These are phyloP conservation scores for Leptatherina wallacei DNA, from an alignment of 2,797 vertebrate species.

Conservation along the genomic window DNA sequence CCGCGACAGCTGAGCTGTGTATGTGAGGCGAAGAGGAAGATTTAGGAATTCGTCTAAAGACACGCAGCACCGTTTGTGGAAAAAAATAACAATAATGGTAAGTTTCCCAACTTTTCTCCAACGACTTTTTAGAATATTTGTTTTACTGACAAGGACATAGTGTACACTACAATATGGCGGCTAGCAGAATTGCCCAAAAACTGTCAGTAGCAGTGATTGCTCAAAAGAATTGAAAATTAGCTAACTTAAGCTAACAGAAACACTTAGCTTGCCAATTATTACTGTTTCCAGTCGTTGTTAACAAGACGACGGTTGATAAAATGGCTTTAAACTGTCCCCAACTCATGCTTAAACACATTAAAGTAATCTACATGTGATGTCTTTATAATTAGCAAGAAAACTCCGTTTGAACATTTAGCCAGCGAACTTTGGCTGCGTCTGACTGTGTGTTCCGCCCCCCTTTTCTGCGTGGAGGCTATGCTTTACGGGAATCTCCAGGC, in stretches of 20 bases:
- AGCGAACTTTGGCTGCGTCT: conserved; percentile 57
- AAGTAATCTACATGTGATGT: not conserved
- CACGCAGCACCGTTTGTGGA: conserved; percentile 55
- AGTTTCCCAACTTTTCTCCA: conserved; percentile 37
- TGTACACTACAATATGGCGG: fast-evolving
- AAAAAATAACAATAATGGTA: conserved; percentile 67
- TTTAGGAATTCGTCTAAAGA: conserved; percentile 76
- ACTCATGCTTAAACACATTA: not conserved
- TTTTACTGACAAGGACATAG: fast-evolving
- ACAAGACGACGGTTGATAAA: not conserved
- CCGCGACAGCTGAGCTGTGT: conserved; percentile 31
- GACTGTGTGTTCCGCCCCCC: conserved; percentile 49
- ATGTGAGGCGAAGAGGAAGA: conserved; percentile 52
- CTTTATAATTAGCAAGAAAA: not conserved
- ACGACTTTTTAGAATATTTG: not conserved
- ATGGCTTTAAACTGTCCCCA: not conserved
- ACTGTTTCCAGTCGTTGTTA: conserved; percentile 12
- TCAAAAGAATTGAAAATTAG: conserved; percentile 44
- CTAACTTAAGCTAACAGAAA: conserved; percentile 75
- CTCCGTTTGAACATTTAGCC: conserved; percentile 10
- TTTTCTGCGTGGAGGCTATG: not conserved
- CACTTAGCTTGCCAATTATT: conserved; percentile 28
- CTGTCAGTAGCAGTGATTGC: conserved; percentile 39
- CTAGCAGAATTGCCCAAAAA: conserved; percentile 4
- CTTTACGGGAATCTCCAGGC: conserved; percentile 59